These are phyloP conservation scores for Galeruca laticollis DNA, from an alignment of 2,888 invertebrate genomes.

Conservation along the genomic window DNA sequence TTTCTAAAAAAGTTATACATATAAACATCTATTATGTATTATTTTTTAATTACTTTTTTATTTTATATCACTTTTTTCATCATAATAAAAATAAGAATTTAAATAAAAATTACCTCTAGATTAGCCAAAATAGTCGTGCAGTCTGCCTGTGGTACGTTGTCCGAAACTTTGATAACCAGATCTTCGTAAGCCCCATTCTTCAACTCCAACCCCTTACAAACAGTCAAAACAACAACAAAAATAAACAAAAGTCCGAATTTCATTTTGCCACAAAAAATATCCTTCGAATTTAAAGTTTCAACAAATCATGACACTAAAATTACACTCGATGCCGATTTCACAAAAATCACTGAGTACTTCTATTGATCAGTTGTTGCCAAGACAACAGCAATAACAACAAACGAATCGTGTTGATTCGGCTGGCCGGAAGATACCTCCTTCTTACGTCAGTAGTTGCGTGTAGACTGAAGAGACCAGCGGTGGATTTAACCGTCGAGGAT, in stretches of 20 bases:
- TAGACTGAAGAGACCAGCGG: conserved; percentile 36
- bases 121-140: conserved; percentile 66
- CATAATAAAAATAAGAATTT: too few species aligned
- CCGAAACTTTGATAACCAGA: conserved; percentile 65
- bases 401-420: conserved; percentile 31
- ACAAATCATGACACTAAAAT: conserved; percentile 29
- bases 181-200: conserved; percentile 67
- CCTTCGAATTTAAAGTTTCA: conserved; percentile 16
- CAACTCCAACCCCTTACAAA: conserved; percentile 56
- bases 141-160: conserved; percentile 65
- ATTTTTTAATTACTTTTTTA: too few species aligned
- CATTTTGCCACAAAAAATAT: conserved; percentile 16
- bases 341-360: conserved; percentile 32
- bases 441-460: conserved; percentile 15
- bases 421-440: conserved; percentile 28
- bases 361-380: conserved; percentile 45
- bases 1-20: too few species aligned
- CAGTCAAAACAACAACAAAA: conserved; percentile 32
- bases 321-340: conserved; percentile 30
- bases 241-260: conserved; percentile 30
- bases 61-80: too few species aligned
- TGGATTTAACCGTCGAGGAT: conserved; percentile 25
- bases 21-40: too few species aligned
- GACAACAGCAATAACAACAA: conserved; percentile 47
- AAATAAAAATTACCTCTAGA: conserved; percentile 66